Percentiles rank a stretch among this genome's conserved stretches.
phyloP scores from a whole-genome alignment of 2,888 invertebrate species.

The Hydriomena furcata region DNA sequence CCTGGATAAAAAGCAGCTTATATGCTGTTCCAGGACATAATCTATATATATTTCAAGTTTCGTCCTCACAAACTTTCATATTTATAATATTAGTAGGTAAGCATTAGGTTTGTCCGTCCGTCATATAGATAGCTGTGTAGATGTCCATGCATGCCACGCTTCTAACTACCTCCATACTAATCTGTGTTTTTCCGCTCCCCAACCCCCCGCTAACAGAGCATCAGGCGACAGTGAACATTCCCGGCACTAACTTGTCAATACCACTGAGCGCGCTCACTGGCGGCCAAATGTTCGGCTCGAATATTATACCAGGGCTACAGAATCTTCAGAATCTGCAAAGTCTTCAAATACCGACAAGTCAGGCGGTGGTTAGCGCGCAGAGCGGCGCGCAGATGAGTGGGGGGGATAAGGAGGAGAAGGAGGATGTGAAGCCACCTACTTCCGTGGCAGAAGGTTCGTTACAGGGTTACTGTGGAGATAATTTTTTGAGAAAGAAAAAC shows the following conservation, averaged over 20 bases:
- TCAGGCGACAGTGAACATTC: constrained; percentile 83
- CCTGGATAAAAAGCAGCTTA: no score
- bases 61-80: no score
- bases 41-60: no score
- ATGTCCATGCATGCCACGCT: constrained; percentile 55
- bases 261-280: constrained; percentile 78
- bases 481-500: no score
- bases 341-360: constrained; percentile 50
- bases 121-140: constrained; percentile 20
- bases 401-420: constrained; percentile 86
- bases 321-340: constrained; percentile 63
- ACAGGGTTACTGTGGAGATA: constrained; percentile 37
- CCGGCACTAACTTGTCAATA: constrained; percentile 85
- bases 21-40: no score
- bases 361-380: constrained; percentile 35
- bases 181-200: constrained; percentile 64
- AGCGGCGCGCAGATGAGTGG: constrained; percentile 27
- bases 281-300: constrained; percentile 81
- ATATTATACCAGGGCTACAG: constrained; percentile 69
- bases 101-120: neutral
- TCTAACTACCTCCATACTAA: constrained; percentile 69
- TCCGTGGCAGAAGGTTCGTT: constrained; percentile 71
- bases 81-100: no score
- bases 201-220: constrained; percentile 68
- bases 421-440: constrained; percentile 50